Evolutionary conservation across 2,797 vertebrate species (phyloP).

Genomic region (Tarsius wallacei): DNA sequence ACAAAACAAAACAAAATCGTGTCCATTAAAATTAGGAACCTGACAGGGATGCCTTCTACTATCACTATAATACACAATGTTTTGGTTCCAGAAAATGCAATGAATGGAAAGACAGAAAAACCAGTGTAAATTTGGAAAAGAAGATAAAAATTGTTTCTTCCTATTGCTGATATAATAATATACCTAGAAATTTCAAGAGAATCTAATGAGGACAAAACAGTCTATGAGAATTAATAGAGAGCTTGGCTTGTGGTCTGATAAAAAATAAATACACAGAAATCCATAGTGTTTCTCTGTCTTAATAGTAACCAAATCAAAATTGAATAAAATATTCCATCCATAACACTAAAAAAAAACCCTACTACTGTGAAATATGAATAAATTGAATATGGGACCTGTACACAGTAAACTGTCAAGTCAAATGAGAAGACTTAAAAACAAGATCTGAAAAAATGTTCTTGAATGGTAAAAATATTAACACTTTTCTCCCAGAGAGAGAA

Average conservation of each 20-base stretch:
- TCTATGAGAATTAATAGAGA: background rate
- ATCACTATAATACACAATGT: background rate
- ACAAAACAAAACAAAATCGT: background rate
- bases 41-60: background rate
- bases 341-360: background rate
- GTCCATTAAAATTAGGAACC: background rate
- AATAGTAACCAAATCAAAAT: background rate
- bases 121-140: background rate
- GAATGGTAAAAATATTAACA: background rate
- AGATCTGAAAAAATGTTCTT: background rate
- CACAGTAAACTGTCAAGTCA: background rate
- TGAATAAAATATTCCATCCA: background rate
- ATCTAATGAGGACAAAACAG: background rate
- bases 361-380: background rate
- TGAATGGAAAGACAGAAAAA: background rate
- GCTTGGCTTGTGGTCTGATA: background rate
- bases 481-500: background rate
- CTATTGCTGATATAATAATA: background rate
- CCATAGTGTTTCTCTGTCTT: background rate
- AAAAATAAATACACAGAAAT: constrained; percentile 23
- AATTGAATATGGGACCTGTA: background rate
- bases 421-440: background rate
- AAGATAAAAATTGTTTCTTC: background rate
- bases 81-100: background rate
- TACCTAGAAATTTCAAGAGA: background rate